A percentile compares a stretch with the other conserved stretches of the same genome.
Conservation (phyloP, 2,113 vertebrate species). For the Vidua chalybeata region DNA sequence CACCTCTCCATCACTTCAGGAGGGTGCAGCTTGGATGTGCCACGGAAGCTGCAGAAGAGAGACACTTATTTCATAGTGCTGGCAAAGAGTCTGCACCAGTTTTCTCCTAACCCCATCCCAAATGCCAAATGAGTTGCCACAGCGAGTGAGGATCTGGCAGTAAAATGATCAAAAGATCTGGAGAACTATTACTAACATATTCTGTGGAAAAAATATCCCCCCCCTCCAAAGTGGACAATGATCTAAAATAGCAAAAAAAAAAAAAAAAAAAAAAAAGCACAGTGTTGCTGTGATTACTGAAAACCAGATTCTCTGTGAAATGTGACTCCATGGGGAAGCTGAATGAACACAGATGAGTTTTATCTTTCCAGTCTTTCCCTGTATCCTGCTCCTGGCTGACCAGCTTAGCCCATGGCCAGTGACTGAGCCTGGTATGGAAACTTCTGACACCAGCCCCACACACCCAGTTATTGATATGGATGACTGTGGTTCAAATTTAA, state of each 20-base stretch:
- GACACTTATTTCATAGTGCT: neutral
- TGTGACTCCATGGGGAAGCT: neutral
- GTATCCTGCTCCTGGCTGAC: neutral
- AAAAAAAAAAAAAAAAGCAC: neutral
- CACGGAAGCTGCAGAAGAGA: neutral
- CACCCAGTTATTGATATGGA: neutral
- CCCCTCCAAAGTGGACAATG: neutral
- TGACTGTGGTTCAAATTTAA: neutral
- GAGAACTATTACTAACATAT: slow-evolving; percentile 25
- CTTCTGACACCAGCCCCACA: neutral
- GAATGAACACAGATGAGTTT: neutral
- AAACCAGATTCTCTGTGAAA: neutral
- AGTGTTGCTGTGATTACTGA: neutral
- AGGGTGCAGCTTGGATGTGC: slow-evolving; percentile 9
- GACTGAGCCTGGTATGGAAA: neutral
- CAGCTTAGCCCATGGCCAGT: neutral
- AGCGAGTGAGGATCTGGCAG: neutral
- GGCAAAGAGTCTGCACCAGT: slow-evolving; percentile 1
- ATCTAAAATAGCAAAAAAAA: slow-evolving; percentile 2
- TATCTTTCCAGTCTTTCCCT: neutral
- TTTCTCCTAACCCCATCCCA: slow-evolving; percentile 34
- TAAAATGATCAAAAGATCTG: neutral
- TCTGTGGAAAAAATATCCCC: neutral
- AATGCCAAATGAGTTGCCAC: slow-evolving; percentile 19
- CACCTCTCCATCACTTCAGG: slow-evolving; percentile 38